Evolutionary conservation across 2,797 vertebrate genomes (phyloP).

Genomic region (Pantherophis vulpinus): DNA sequence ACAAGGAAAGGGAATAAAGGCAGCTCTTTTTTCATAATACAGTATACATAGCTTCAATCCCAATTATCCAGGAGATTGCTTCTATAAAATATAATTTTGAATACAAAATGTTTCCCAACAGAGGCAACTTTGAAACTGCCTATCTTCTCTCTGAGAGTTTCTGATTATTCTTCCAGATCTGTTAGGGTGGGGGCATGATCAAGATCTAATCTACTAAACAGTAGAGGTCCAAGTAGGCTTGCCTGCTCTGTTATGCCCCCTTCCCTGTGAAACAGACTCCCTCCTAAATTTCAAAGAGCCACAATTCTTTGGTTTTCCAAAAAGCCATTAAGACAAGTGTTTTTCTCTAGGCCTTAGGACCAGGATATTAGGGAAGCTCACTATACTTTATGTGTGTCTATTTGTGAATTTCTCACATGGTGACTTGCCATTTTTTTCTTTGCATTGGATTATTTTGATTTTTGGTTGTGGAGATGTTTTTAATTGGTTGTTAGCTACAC

Average conservation of each 20-base stretch:
- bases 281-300: background rate
- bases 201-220: background rate
- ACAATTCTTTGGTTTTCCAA: background rate
- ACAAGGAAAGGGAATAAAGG: background rate
- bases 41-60: background rate
- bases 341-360: background rate
- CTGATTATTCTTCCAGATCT: background rate
- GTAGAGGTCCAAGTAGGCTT: background rate
- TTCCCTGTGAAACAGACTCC: background rate
- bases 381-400: background rate
- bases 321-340: background rate
- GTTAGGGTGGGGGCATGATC: background rate
- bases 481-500: background rate
- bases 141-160: background rate
- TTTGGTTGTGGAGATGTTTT: background rate
- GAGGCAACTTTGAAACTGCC: background rate
- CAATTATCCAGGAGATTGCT: background rate
- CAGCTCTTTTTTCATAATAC: background rate
- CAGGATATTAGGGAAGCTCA: background rate
- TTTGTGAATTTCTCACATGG: background rate
- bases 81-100: background rate
- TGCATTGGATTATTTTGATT: background rate
- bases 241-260: background rate
- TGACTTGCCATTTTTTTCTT: background rate
- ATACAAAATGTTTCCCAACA: background rate